Evolutionary conservation across 2,888 invertebrate species (phyloP).

Genomic region (Netelia virgata): DNA sequence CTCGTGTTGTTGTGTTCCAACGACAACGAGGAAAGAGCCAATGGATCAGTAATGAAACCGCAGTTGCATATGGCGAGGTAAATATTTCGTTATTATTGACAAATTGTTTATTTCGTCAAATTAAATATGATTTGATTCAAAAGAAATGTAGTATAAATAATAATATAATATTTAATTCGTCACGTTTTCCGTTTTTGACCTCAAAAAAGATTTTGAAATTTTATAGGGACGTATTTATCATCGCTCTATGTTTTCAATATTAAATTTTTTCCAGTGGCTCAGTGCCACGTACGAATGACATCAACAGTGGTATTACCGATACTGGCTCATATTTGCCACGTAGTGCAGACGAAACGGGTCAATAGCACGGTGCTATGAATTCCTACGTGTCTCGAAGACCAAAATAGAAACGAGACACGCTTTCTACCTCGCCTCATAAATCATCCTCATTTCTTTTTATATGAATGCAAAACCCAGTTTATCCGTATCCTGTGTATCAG

Average conservation of each 20-base stretch:
- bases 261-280: neutral
- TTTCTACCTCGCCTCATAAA: neutral
- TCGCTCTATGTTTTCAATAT: neutral
- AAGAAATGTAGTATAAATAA: neutral
- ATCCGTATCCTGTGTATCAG: neutral
- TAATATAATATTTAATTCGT: neutral
- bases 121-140: neutral
- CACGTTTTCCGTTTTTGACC: neutral
- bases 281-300: neutral
- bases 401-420: neutral
- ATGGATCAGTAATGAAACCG: no score
- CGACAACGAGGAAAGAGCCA: no score
- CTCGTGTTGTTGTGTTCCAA: no score
- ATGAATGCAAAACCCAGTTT: constrained; percentile 14
- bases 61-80: no score
- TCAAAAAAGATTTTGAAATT: neutral
- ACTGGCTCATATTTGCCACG: neutral
- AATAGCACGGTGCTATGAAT: constrained; percentile 30
- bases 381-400: constrained; percentile 40
- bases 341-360: neutral
- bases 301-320: neutral
- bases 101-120: no score
- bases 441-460: neutral
- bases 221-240: neutral
- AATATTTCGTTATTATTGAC: no score